Base-by-base conservation (phyloP, 1,140 invertebrate genomes). In the Achatina immaculata region DNA sequence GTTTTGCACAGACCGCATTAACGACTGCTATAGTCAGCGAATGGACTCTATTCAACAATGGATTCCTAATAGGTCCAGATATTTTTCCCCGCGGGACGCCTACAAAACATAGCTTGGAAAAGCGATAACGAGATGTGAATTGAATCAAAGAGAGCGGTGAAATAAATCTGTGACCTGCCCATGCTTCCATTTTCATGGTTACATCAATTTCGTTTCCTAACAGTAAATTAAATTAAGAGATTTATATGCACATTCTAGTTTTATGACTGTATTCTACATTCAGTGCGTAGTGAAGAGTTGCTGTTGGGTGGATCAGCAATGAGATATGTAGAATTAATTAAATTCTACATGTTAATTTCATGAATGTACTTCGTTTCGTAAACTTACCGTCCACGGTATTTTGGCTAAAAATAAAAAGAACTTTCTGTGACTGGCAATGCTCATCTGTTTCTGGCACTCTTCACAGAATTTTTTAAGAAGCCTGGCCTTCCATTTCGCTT, bases 11-110 rank as follows among this genome's bases (percentile, higher is more conserved):
- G 24, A 14, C 71, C 34, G 43, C 40, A 73, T 73, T 73, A 73
- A 73, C 43, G 71, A 4, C 71, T 73, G 71, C 48, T 73, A 28
- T 73, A 45, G 71, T 48, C 48, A 73, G 71, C 71, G 71, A 48
- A 48, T 73, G 21, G 40, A 24, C 71, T 31, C 21, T 34, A 34
- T 34, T 45, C 45, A 31, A 51, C 71, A 73, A 73, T 45, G 43
- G 28, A 21, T 21, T 34, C 42, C 42, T 73, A 73, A 48, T 45
- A 73, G n/a, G 43, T 24, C 43, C 45, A 73, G 71, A 45, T 73
- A 73, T 40, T 73, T 72, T 73, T 48, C 40, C n/a, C 71, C 2
- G 42, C 42, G 31, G 71, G 65, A 38, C 19, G 42, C n/a, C 68
- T 2, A 40, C 36, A 69, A 40, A 69, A 40, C 68, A 69, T 40